A percentile compares a stretch with the other conserved stretches of the same genome.
These are phyloP conservation scores for Ambastaia sidthimunki DNA, from an alignment of 2,797 vertebrate species.

Conservation along the genomic window DNA sequence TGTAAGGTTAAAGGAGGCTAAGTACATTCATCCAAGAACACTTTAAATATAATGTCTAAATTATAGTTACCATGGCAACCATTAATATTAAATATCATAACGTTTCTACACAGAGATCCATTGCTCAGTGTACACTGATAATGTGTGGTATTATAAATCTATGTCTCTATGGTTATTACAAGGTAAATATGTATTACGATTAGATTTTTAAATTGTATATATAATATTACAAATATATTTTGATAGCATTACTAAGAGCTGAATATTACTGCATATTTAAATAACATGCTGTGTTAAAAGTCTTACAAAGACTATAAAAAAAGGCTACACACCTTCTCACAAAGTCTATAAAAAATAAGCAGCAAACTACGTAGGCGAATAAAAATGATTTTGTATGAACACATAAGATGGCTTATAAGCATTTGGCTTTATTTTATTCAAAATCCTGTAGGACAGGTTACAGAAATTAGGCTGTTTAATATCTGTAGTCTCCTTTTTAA, in stretches of 20 bases:
- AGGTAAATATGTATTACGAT: background rate
- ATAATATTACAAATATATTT: too few relatives aligned
- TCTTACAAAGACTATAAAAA: background rate
- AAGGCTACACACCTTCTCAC: background rate
- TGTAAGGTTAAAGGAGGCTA: constrained; percentile 32
- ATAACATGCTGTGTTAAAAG: background rate
- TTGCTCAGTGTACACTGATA: background rate
- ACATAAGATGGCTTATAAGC: background rate
- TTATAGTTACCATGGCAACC: constrained; percentile 4
- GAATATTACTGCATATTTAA: background rate
- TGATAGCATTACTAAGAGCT: background rate
- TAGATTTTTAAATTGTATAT: background rate
- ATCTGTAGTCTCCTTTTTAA: constrained; percentile 14
- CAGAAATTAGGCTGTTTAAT: constrained; percentile 33
- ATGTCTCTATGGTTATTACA: background rate
- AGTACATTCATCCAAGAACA: constrained; percentile 13
- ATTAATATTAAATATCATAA: background rate
- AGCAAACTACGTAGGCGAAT: background rate
- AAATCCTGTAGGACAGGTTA: constrained; percentile 37
- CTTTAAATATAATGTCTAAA: background rate
- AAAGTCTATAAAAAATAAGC: background rate
- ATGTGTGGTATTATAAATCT: background rate
- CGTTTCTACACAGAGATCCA: background rate
- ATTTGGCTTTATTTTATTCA: constrained; percentile 38
- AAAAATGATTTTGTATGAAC: background rate